Conservation (phyloP, 2,113 vertebrate species). For the Gobio gobio region DNA sequence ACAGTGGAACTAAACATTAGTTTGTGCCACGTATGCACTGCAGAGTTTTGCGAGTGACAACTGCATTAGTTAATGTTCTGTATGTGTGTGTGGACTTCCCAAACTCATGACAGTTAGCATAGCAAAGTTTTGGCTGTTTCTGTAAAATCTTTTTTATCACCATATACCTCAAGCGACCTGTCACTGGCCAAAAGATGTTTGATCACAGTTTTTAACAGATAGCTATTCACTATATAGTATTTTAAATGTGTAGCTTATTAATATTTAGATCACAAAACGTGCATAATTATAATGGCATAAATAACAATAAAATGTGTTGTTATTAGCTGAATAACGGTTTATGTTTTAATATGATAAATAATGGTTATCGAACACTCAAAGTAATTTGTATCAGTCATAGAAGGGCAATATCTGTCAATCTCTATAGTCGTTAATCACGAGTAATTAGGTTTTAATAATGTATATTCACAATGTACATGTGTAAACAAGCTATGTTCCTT, state of each 20-base stretch:
- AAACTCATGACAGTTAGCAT: background rate
- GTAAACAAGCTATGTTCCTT: background rate
- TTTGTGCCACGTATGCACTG: constrained; percentile 4
- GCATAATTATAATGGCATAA: background rate
- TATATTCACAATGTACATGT: background rate
- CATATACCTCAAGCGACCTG: background rate
- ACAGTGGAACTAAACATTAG: background rate
- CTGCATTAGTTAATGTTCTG: background rate
- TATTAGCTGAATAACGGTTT: background rate
- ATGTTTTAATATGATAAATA: background rate
- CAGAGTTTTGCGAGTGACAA: background rate
- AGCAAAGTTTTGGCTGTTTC: background rate
- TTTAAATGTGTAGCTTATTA: background rate
- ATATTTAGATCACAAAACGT: background rate
- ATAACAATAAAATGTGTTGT: background rate
- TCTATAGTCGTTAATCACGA: background rate
- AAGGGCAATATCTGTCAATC: background rate
- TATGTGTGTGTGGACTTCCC: constrained; percentile 31
- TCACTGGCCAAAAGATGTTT: background rate
- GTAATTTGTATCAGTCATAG: background rate
- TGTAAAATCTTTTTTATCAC: background rate
- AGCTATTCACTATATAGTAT: background rate
- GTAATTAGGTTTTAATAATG: background rate
- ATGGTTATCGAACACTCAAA: background rate
- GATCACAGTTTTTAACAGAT: background rate